phyloP scores from a whole-genome alignment of 2,888 invertebrate species.

The Cantharis rustica region DNA sequence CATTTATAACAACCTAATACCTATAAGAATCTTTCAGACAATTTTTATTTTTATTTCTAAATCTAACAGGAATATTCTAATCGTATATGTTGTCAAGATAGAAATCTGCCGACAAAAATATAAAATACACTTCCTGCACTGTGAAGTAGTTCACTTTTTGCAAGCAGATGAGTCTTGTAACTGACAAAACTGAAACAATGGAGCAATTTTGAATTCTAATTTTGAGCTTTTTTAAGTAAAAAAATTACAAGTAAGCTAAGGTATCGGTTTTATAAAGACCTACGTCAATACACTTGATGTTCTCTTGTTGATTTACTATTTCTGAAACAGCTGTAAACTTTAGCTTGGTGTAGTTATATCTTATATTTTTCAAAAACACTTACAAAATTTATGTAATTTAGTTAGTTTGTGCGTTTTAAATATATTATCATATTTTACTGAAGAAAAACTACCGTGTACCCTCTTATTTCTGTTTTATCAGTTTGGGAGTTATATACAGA shows the following conservation, averaged over 20 bases:
- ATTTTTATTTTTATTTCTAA: neutral
- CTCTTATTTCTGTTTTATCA: neutral
- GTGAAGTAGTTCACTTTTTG: too few species aligned
- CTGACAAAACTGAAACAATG: neutral
- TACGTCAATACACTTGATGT: neutral
- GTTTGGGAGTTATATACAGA: neutral
- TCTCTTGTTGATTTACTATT: too few species aligned
- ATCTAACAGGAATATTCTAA: neutral
- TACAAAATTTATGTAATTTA: neutral
- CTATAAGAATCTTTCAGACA: neutral
- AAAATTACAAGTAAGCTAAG: neutral
- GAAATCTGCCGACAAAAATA: neutral
- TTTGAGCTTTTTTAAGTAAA: neutral
- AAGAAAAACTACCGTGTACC: neutral
- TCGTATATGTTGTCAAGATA: neutral
- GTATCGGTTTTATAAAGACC: neutral
- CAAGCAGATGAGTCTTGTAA: neutral
- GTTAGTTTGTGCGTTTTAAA: neutral
- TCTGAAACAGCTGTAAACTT: too few species aligned
- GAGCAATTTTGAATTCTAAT: neutral
- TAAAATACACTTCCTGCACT: too few species aligned
- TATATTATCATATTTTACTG: neutral
- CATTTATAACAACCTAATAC: neutral
- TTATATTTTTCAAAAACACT: neutral
- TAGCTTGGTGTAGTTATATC: too few species aligned